A percentile compares a stretch with the other conserved stretches of the same genome.
Conservation (phyloP, 2,113 vertebrate genomes). For the Pelecanoides urinatrix region DNA sequence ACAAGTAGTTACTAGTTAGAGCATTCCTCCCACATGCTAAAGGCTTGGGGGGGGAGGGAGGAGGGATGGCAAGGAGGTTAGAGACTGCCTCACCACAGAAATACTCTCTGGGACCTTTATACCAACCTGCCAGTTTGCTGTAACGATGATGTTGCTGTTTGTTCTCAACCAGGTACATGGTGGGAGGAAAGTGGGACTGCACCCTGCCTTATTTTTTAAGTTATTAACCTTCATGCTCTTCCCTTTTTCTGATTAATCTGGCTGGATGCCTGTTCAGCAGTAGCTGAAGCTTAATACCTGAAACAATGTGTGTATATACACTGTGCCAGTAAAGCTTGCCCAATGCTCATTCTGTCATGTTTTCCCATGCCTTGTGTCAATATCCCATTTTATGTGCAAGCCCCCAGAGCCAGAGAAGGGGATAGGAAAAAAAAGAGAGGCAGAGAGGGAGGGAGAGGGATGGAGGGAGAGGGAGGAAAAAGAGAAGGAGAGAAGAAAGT, state of each 20-base stretch:
- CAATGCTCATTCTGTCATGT: neutral
- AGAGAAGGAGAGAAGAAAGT: neutral
- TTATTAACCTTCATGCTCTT: constrained; percentile 18
- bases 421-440: neutral
- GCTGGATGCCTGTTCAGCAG: constrained; percentile 13
- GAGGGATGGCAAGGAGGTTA: neutral
- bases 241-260: constrained; percentile 15
- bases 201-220: neutral
- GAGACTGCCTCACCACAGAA: constrained; percentile 37
- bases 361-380: constrained; percentile 24
- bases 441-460: neutral
- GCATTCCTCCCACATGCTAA: constrained; percentile 64
- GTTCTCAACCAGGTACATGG: neutral
- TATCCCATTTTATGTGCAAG: neutral
- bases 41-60: neutral
- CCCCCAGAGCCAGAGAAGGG: neutral
- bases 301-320: neutral
- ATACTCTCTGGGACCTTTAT: constrained; percentile 57
- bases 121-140: constrained; percentile 23
- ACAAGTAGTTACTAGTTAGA: constrained; percentile 73
- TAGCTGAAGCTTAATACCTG: neutral
- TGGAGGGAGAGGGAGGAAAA: neutral
- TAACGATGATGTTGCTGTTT: neutral
- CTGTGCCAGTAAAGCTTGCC: constrained; percentile 1
- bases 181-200: neutral